Percentiles rank a stretch among this genome's conserved stretches.
These are phyloP conservation scores for Trachymyrmex cornetzi DNA, from an alignment of 1,140 invertebrate genomes.

Conservation along the genomic window DNA sequence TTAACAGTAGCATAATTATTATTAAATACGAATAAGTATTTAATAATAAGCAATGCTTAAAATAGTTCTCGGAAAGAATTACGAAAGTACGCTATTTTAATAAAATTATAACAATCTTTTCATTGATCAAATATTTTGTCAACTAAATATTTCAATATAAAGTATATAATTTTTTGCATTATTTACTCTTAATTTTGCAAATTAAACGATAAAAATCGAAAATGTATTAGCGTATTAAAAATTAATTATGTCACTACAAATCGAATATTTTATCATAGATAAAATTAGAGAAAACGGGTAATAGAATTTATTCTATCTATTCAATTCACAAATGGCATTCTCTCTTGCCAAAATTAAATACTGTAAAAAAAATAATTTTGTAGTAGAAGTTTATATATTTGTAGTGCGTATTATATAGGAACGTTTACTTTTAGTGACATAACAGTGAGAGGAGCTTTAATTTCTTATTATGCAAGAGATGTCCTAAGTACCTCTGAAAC, in stretches of 20 bases:
- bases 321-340: background rate
- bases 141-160: constrained; percentile 3
- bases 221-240: constrained; percentile 6
- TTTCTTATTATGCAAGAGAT: constrained; percentile 17
- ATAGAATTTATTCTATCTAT: constrained; percentile 21
- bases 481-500: background rate
- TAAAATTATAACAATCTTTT: background rate
- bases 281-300: background rate
- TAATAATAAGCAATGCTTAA: background rate
- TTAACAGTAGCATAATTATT: constrained; percentile 6
- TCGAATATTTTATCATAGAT: constrained; percentile 6
- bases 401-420: background rate
- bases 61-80: background rate
- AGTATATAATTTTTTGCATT: background rate
- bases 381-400: constrained; percentile 16
- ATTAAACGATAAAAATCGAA: background rate
- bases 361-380: constrained; percentile 31
- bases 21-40: background rate
- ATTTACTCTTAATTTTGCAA: background rate
- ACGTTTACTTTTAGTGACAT: background rate
- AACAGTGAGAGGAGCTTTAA: background rate
- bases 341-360: constrained; percentile 20
- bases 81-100: background rate
- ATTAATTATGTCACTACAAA: constrained; percentile 1
- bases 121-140: background rate